Base-by-base conservation (phyloP, 2,797 vertebrate genomes). In the Clamator glandarius region DNA sequence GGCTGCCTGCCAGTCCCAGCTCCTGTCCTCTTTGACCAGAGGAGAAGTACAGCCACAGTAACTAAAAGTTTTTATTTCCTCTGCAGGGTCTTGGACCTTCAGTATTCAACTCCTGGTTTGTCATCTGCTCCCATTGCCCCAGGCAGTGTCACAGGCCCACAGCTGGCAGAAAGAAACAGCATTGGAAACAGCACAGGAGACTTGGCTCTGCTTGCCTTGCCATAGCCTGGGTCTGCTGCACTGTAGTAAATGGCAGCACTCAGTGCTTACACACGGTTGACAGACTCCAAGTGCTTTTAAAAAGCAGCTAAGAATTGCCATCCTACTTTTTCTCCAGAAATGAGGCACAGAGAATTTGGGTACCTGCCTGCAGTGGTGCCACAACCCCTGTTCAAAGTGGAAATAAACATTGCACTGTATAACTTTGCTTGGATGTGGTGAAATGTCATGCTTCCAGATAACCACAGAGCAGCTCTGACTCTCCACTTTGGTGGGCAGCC, bases 1-100 rank as follows among this genome's bases (percentile, higher is more conserved):
- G 96, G 96, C 94, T 95, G 93, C 95, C 95, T 46, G 90, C 94
- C 96, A 97, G 87, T 69, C 94, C 92, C 57, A 21, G 33, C 64
- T 94, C 84, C 93, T 94, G 84, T 87, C 84, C 48, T 73, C 73
- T 94, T 94, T 85, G 75, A 92, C 75, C 88, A 95, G 91, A 91
- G 84, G 78, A 87, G 76, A 94, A 86, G 85, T 54, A 78, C 77
- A 85, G 75, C 57, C 76, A 64, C 48, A 89, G 89, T 84, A 95
- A 91, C 80, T 88, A 83, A 92, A 95, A 90, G 23, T 61, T 81
- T 72, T 70, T 62, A 62, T 92, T 96, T 70, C 87, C 77, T 54
- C 51, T 66, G 29, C 74, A 58, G 70, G 52, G 33, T 70, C 85
- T 89, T 70, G 57, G 68, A 61, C 59, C 39, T 90, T 80, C 7